These are phyloP conservation scores for Hypselothyrea guttata DNA, from an alignment of 2,888 invertebrate genomes.

Conservation along the genomic window DNA sequence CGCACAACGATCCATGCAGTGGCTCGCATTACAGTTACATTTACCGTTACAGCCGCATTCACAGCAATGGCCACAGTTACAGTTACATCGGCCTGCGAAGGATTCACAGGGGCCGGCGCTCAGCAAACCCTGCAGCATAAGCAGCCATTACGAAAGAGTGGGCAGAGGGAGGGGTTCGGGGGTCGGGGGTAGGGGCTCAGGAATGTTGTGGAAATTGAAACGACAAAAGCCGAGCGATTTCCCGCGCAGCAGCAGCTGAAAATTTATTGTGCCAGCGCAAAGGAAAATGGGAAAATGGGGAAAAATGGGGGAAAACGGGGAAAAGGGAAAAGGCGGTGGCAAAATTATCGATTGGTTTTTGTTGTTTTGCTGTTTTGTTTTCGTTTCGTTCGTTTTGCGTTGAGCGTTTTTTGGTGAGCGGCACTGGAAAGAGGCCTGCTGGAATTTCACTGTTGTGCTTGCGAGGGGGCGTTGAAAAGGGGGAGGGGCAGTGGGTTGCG, in stretches of 20 bases:
- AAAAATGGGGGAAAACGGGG: no score
- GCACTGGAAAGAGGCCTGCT: slow-evolving; percentile 50
- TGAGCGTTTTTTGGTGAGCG: slow-evolving; percentile 19
- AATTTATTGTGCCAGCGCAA: slow-evolving; percentile 41
- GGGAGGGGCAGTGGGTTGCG: slow-evolving; percentile 16
- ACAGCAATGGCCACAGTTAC: slow-evolving; percentile 39
- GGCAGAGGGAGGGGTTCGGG: neutral
- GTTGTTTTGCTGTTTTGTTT: slow-evolving; percentile 21
- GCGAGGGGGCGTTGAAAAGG: neutral
- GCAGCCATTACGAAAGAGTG: slow-evolving; percentile 10
- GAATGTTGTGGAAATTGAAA: slow-evolving; percentile 23
- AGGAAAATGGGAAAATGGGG: no score
- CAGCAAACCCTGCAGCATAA: slow-evolving; percentile 41
- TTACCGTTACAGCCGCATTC: slow-evolving; percentile 26
- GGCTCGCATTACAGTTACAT: slow-evolving; percentile 24
- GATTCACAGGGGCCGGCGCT: slow-evolving; percentile 56
- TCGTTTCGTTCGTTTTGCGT: neutral
- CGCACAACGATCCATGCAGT: slow-evolving; percentile 1
- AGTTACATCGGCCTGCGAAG: slow-evolving; percentile 51
- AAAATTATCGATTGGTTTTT: slow-evolving; percentile 66
- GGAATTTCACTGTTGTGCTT: slow-evolving; percentile 55
- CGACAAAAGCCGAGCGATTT: slow-evolving; percentile 26
- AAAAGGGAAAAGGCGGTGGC: slow-evolving; percentile 40
- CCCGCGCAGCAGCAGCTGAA: slow-evolving; percentile 49
- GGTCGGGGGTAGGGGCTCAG: neutral